A percentile compares a stretch with the other conserved stretches of the same genome.
Conservation (phyloP, 2,888 invertebrate genomes). For the Physocephala rufipes region DNA sequence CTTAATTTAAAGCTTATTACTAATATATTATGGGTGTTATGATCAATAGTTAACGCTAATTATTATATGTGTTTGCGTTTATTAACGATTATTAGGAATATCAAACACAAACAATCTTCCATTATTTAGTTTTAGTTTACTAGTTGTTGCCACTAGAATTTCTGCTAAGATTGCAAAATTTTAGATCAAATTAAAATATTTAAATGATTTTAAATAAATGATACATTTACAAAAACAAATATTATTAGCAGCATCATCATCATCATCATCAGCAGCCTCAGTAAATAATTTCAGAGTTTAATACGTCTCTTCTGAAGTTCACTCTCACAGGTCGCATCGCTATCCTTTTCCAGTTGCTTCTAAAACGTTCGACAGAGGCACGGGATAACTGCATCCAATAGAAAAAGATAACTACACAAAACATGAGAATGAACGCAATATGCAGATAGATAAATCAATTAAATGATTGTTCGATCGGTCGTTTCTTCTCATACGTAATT, state of each 20-base stretch:
- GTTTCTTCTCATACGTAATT: too few species aligned
- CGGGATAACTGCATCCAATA: too few species aligned
- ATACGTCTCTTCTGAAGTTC: too few species aligned
- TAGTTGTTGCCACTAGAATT: background rate
- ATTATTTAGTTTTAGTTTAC: conserved; percentile 9
- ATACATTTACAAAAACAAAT: too few species aligned
- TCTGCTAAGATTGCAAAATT: background rate
- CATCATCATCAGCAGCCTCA: background rate
- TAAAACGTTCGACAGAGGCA: too few species aligned
- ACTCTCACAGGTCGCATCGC: too few species aligned
- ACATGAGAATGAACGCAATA: too few species aligned
- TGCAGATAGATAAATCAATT: too few species aligned
- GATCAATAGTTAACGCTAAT: conserved; percentile 14
- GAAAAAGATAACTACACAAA: too few species aligned
- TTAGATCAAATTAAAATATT: conserved; percentile 5
- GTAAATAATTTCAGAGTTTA: too few species aligned
- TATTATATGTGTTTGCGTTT: background rate
- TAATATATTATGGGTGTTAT: background rate
- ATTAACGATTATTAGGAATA: conserved; percentile 22
- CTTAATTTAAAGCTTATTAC: background rate
- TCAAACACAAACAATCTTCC: conserved; percentile 25
- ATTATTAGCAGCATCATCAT: conserved; percentile 1
- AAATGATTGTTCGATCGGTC: too few species aligned
- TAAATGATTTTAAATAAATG: background rate
- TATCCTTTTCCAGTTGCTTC: too few species aligned